Evolutionary conservation across 2,888 invertebrate genomes (phyloP).

Genomic region (Stenchaetothrips biformis): DNA sequence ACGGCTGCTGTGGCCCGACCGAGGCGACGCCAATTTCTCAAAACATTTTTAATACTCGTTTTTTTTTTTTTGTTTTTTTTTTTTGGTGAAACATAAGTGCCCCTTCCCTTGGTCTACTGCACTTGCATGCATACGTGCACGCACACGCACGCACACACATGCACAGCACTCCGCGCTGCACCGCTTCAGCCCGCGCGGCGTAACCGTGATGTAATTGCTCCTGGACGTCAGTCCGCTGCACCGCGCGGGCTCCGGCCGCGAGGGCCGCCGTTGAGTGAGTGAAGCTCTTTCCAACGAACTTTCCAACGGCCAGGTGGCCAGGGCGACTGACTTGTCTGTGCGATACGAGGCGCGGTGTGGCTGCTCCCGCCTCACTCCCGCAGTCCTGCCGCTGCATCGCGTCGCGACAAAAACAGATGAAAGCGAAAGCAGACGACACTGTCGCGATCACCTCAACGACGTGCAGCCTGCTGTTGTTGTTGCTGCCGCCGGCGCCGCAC

Average conservation of each 20-base stretch:
- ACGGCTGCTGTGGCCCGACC: too few species aligned
- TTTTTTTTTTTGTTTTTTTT: too few species aligned
- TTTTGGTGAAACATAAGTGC: too few species aligned
- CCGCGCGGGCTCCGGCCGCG: neutral
- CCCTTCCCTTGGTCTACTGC: too few species aligned
- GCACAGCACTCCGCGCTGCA: neutral
- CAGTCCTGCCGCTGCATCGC: neutral
- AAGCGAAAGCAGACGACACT: conserved; percentile 9
- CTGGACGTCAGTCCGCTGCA: neutral
- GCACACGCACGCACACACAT: neutral
- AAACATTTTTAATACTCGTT: too few species aligned
- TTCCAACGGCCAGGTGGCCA: too few species aligned
- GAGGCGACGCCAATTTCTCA: too few species aligned
- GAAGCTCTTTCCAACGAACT: too few species aligned
- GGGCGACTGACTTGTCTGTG: too few species aligned
- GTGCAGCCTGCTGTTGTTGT: neutral
- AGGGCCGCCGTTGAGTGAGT: neutral
- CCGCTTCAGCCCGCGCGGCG: neutral
- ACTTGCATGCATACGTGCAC: neutral
- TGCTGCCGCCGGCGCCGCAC: neutral
- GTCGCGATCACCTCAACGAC: neutral
- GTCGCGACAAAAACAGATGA: neutral
- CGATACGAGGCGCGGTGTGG: too few species aligned
- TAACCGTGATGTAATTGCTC: conserved; percentile 5
- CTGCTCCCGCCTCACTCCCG: too few species aligned